phyloP scores from a whole-genome alignment of 2,797 vertebrate genomes.

The Thunnus albacares region DNA sequence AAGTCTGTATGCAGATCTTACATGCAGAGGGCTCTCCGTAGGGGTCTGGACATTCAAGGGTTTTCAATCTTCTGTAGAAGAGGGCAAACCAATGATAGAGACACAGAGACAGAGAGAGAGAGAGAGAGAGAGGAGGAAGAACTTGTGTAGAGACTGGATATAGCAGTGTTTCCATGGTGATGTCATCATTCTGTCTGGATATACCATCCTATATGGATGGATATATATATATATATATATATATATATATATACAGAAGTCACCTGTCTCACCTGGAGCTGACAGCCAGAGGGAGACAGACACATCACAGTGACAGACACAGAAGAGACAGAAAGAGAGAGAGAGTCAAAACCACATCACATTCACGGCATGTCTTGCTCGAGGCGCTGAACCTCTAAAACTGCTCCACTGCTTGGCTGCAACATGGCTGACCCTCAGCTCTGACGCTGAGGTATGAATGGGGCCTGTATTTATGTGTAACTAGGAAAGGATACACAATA shows the following conservation, averaged over 20 bases:
- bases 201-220: constrained; percentile 33
- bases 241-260: constrained; percentile 7
- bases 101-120: constrained; percentile 1
- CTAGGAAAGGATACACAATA: neutral
- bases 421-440: constrained; percentile 22
- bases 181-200: constrained; percentile 54
- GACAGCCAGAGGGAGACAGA: constrained; percentile 71
- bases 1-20: constrained; percentile 53
- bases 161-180: constrained; percentile 70
- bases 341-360: constrained; percentile 11
- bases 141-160: constrained; percentile 27
- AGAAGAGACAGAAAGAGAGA: constrained; percentile 24
- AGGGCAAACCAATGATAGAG: constrained; percentile 7
- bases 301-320: constrained; percentile 58
- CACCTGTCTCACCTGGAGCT: constrained; percentile 70
- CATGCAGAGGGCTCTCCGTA: constrained; percentile 39
- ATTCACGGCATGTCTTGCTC: constrained; percentile 36
- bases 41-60: constrained; percentile 53
- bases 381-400: constrained; percentile 39
- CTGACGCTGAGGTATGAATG: neutral
- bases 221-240: neutral
- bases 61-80: constrained; percentile 53
- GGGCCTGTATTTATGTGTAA: neutral
- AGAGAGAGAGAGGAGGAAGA: constrained; percentile 14
- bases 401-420: constrained; percentile 30